Base-by-base conservation (phyloP, 2,888 invertebrate species). In the Adelognathus sp. region DNA sequence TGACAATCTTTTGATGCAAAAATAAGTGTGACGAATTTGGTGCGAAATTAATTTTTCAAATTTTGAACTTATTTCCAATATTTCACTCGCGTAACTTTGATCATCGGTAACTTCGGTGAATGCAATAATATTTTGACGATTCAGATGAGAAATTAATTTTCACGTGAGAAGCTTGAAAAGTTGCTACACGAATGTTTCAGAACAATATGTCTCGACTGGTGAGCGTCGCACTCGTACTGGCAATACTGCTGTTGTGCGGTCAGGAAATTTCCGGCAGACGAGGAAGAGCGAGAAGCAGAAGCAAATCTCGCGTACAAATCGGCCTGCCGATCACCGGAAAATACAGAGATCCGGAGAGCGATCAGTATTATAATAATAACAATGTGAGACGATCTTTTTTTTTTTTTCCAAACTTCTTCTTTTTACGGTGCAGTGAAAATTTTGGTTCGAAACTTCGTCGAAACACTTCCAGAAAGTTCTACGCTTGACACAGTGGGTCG, bases 321-420 rank as follows among this genome's bases (percentile, higher is more conserved):
- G 97, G 97, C 63, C 91, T 97, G 83, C 97, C 97, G 1, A 96
- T 97, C 74, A 97, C 97, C 36, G 97, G 97, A 79, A 97, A 97
- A 92, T 97, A 97, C 90, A 93, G 97, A 83, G 97, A 97, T 92
- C 96, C 97, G 0, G 97, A 97, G 91, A 97, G 97, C 5, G 97
- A 97, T 92, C 96, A 97, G 88, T 97, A 97, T 91, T 97, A 97
- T 92, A 97, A 97, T 88, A 97, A 97, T 87, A 95, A 96, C 82
- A 95, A 97, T 90, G 97, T 97, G 92, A 93, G 95, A 93, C 69
- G 9, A 41, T 16, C 1, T 24, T 31, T 66, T 7, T 86, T 88
- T 41, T 44, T 69, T 41, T 14, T 29, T 54, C 1, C 3, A 29
- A 27, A 24, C 3, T n/a, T 6, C 0, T n/a, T 27, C 29, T 52